Base-by-base conservation (phyloP, 2,888 invertebrate genomes). In the Trachelus troglodyta region DNA sequence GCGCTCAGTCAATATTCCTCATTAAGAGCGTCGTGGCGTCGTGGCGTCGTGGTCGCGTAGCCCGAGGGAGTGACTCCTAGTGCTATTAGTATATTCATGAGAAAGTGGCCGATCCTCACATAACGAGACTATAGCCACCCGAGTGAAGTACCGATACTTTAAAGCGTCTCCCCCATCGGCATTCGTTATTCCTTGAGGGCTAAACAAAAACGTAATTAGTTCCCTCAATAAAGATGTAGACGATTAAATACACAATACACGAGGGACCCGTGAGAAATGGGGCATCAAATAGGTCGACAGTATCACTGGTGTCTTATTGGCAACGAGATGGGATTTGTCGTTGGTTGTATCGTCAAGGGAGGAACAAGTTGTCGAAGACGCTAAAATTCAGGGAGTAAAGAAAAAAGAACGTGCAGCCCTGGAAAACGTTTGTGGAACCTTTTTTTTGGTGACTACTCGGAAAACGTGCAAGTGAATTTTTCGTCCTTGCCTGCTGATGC, bases 71-170 rank as follows among this genome's bases (percentile, higher is more conserved):
- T 84, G 56, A 83, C 77, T 83, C 83, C 81, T 84, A 82, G 81
- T 80, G 86, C 85, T 87, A 88, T 89, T 87, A 89, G 86, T 88
- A 84, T 89, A 89, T 89, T 89, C 87, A 89, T 89, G 89, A 89
- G 87, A 83, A 88, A 80, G 75, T 40, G n/a, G 31, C 68, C 75
- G 79, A 76, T 77, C 82, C 78, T 80, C 80, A 74, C 79, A 79
- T 83, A 81, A 81, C 79, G 78, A 77, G 84, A 80, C 80, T 40
- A 40, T 2, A 40, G 40, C 15, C 40, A 40, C 40, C 40, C 40
- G 40, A 40, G 40, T 15, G 79, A 75, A 71, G 81, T 15, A 33
- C 69, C 69, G 69, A 77, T 76, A 75, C 75, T 74, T 40, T 40
- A 40, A 40, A 40, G 40, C 15, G 15, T 15, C 40, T 12, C 12